Percentiles rank a stretch among this genome's conserved stretches.
phyloP scores from a whole-genome alignment of 2,797 vertebrate species.

The Danionella dracula region DNA sequence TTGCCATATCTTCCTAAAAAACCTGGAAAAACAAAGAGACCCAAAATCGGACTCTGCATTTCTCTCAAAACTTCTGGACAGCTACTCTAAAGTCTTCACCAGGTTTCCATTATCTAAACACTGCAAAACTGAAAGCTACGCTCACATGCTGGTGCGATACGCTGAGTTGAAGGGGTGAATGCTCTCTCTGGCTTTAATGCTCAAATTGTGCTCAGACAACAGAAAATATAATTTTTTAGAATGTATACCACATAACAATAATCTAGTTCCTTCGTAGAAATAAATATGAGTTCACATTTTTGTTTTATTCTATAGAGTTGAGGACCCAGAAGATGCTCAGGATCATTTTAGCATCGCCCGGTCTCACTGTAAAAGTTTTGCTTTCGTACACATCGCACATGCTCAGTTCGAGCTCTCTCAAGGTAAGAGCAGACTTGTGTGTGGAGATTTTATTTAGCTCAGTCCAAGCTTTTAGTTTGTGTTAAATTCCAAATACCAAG shows the following conservation, averaged over 20 bases:
- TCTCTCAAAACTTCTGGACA: conserved; percentile 81
- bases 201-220: too few species aligned
- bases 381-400: conserved; percentile 89
- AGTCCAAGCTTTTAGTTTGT: too few species aligned
- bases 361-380: conserved; percentile 88
- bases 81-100: conserved; percentile 82
- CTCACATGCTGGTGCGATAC: conserved; percentile 87
- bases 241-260: too few species aligned
- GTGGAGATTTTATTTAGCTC: too few species aligned
- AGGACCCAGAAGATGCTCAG: conserved; percentile 86
- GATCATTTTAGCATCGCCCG: conserved; percentile 88
- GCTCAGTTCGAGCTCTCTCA: conserved; percentile 90
- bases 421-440: conserved; percentile 73
- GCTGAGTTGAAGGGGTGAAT: conserved; percentile 91
- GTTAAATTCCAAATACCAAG: too few species aligned
- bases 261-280: too few species aligned
- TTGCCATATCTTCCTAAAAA: conserved; percentile 78
- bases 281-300: too few species aligned
- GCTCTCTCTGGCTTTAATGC: too few species aligned
- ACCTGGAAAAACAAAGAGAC: conserved; percentile 79
- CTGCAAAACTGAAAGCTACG: conserved; percentile 83
- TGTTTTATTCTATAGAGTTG: conserved; percentile 67
- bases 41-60: conserved; percentile 71
- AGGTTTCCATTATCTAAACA: conserved; percentile 80
- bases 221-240: too few species aligned